Percentiles rank a stretch among this genome's conserved stretches.
Evolutionary conservation across 2,888 invertebrate genomes (phyloP).

Genomic region (Lumbricus terrestris): DNA sequence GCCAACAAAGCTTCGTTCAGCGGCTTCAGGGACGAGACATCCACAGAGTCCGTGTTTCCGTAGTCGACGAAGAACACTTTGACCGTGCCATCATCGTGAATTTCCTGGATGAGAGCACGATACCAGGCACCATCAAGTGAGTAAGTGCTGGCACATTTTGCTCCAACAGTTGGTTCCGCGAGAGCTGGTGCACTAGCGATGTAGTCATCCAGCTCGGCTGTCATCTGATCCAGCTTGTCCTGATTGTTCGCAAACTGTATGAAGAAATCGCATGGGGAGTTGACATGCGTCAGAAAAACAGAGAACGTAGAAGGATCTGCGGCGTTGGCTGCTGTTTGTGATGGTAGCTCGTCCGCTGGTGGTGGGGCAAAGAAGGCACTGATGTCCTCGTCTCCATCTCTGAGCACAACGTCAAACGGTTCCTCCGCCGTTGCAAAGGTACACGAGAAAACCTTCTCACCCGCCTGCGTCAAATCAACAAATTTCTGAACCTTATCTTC

Average conservation of each 20-base stretch:
- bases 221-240: constrained; percentile 35
- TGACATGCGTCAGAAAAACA: constrained; percentile 24
- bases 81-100: constrained; percentile 15
- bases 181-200: neutral
- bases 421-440: neutral
- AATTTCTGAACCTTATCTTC: neutral
- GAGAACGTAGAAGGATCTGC: neutral
- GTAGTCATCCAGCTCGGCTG: constrained; percentile 40
- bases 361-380: neutral
- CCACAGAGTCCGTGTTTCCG: constrained; percentile 47
- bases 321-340: neutral
- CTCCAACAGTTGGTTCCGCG: neutral
- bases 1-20: neutral
- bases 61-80: constrained; percentile 47
- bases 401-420: constrained; percentile 5
- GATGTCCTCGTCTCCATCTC: neutral
- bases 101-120: constrained; percentile 42
- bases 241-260: constrained; percentile 41
- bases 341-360: neutral
- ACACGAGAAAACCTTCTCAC: neutral
- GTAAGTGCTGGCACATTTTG: constrained; percentile 6
- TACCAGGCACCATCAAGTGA: constrained; percentile 47
- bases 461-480: neutral
- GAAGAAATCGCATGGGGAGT: constrained; percentile 43
- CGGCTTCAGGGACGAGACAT: neutral